Base-by-base conservation (phyloP, 1,140 invertebrate genomes). In the Drosophila albomicans region DNA sequence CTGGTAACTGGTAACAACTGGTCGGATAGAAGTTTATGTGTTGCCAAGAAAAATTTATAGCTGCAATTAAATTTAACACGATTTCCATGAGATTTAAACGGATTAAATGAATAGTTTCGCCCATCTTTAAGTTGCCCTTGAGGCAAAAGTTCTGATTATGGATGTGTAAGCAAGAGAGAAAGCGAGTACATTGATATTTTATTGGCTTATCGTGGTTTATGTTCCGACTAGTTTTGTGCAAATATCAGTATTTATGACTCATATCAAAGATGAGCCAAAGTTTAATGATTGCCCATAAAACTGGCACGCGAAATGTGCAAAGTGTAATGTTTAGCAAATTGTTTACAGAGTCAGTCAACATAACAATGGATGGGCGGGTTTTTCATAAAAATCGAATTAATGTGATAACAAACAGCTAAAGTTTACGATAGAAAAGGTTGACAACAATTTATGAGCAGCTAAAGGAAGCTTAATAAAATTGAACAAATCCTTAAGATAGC, bases 21-120 rank as follows among this genome's bases (percentile, higher is more conserved):
- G 71, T 77, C 67, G 76, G 84, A 86, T 82, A 71, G 71, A 86
- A 87, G 72, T 88, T 87, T 87, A 87, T 87, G 80, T 68, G 77
- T 58, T 69, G 73, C 63, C 59, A 56, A 67, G 65, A 32, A 51
- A 82, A 88, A 88, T 88, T 88, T 88, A 88, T 89, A 66, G 85
- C 85, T 78, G 81, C 85, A 88, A 88, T 88, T 88, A 88, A 88
- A 89, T 88, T 84, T 80, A 89, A 88, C 84, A 88, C 78, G 84
- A 88, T 88, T 75, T 75, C 68, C 76, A 82, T 79, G 84, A 77
- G 84, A 82, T 88, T 86, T 88, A 79, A 86, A 65, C 84, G 84
- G 79, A 86, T 88, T 86, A 86, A 79, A 79, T 86, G 79, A 88
- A 88, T 88, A 87, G 84, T 88, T 87, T 74, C 66, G 57, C 77